phyloP scores from a whole-genome alignment of 2,888 invertebrate species.

The Hydroisotoma schaefferi region DNA sequence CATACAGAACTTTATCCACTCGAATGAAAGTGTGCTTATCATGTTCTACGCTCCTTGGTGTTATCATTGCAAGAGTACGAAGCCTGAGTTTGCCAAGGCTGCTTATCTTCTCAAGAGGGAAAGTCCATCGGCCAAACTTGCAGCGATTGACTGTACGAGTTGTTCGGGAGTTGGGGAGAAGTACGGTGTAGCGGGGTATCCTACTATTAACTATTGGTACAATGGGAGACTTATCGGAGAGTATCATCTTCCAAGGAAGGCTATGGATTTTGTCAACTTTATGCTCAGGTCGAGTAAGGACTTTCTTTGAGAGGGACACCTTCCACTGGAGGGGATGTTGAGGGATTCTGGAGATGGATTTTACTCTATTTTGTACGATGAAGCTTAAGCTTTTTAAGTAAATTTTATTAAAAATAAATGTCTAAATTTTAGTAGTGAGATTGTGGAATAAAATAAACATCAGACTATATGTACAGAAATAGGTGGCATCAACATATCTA shows the following conservation, averaged over 20 bases:
- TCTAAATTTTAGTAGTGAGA: too few species aligned
- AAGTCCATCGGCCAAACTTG: conserved; percentile 53
- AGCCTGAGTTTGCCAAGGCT: conserved; percentile 61
- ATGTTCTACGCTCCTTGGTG: conserved; percentile 81
- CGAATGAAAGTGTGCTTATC: conserved; percentile 62
- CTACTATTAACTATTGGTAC: conserved; percentile 72
- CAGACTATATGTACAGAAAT: too few species aligned
- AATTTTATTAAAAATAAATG: too few species aligned
- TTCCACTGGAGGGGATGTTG: too few species aligned
- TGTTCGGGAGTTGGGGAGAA: conserved; percentile 19
- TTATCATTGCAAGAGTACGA: conserved; percentile 60
- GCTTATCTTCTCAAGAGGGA: conserved; percentile 56
- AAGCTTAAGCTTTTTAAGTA: too few species aligned
- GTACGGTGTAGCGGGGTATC: conserved; percentile 70
- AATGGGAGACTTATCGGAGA: conserved; percentile 61
- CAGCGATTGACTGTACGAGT: conserved; percentile 59
- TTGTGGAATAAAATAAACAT: too few species aligned
- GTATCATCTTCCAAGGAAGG: conserved; percentile 60
- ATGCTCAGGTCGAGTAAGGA: too few species aligned
- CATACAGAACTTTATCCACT: conserved; percentile 61
- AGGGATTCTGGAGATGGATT: too few species aligned
- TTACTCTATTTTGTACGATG: too few species aligned
- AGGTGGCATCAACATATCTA: too few species aligned
- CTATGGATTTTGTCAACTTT: conserved; percentile 59
- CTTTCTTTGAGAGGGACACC: too few species aligned